phyloP scores from a whole-genome alignment of 2,797 vertebrate species.

The Anniella stebbinsi region DNA sequence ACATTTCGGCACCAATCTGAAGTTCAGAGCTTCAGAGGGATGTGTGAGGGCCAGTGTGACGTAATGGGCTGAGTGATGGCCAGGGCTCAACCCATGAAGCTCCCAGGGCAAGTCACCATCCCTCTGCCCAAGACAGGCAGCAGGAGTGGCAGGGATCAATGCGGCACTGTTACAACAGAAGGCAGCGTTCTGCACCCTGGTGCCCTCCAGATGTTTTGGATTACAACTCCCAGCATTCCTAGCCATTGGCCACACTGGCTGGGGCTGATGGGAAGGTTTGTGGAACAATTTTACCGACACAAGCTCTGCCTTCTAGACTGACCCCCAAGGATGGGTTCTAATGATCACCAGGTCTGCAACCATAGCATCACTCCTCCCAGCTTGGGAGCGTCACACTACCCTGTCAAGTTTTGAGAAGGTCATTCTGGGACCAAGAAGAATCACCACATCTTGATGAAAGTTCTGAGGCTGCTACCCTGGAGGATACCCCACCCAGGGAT shows the following conservation, averaged over 20 bases:
- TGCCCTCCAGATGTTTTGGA: no score
- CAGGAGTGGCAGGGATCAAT: constrained; percentile 17
- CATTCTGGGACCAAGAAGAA: constrained; percentile 13
- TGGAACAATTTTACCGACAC: constrained; percentile 36
- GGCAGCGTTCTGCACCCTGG: no score
- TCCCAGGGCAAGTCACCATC: not conserved
- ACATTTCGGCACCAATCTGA: not conserved
- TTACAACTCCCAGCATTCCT: no score
- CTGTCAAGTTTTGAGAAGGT: rapidly evolving
- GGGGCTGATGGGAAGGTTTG: constrained; percentile 29
- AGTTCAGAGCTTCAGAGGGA: not conserved
- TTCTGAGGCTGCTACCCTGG: not conserved
- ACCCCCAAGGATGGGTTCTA: constrained; percentile 9
- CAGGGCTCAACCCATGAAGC: not conserved
- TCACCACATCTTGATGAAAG: not conserved
- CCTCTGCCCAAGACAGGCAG: not conserved
- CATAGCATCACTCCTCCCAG: not conserved
- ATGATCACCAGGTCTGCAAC: not conserved
- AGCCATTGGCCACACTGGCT: no score
- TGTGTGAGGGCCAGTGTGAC: not conserved
- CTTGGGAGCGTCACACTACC: not conserved
- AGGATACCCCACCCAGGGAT: not conserved
- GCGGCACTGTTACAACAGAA: constrained; percentile 28
- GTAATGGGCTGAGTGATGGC: not conserved
- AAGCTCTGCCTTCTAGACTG: constrained; percentile 26